Base-by-base conservation (phyloP, 2,113 vertebrate species). In the Rana temporaria region DNA sequence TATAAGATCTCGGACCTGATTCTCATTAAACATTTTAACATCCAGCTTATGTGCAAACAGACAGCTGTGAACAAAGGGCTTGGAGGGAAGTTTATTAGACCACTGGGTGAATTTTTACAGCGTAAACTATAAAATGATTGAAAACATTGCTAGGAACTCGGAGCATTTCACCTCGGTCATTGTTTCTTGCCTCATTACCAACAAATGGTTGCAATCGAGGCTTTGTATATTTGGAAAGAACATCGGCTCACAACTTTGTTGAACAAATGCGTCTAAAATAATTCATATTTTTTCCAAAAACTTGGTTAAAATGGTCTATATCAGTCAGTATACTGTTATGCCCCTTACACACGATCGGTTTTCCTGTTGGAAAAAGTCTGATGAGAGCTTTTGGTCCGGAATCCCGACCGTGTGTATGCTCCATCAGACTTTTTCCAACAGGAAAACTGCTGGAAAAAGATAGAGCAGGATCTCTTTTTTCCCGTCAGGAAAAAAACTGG, bases 141-240 rank as follows among this genome's bases (percentile, higher is more conserved):
- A 82, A 74, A 74, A 74, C 80, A 66, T 34, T 82, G 80, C 62
- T 55, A 53, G 80, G 71, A 75, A 82, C n/a, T 52, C 52, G 57
- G 71, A 65, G 62, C 42, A 74, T 59, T 74, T 22, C 66, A 73
- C 62, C 34, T 63, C 66, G 30, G 74, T 66, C 70, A 82, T 82
- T 82, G 80, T 82, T 75, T 53, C 75, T 30, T 67, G 71, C 80
- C 80, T 82, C 71, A 82, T 82, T 82, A 82, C 80, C 71, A 67
- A 32, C 80, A 82, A 62, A 82, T 82, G 80, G 80, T 75, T 82
- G 62, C 62, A 22, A 82, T 75, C 62, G 66, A 60, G 42, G 20
- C 55, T 55, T 34, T 59, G 52, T 75, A 67, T 66, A 52, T 82
- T 73, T 82, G 53, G 70, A 67, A 75, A 75, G 26, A 67, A 75